Evolutionary conservation across 2,797 vertebrate genomes (phyloP), one percentile per base, ranked within the genome.

Genomic region (Melopsittacus undulatus): DNA sequence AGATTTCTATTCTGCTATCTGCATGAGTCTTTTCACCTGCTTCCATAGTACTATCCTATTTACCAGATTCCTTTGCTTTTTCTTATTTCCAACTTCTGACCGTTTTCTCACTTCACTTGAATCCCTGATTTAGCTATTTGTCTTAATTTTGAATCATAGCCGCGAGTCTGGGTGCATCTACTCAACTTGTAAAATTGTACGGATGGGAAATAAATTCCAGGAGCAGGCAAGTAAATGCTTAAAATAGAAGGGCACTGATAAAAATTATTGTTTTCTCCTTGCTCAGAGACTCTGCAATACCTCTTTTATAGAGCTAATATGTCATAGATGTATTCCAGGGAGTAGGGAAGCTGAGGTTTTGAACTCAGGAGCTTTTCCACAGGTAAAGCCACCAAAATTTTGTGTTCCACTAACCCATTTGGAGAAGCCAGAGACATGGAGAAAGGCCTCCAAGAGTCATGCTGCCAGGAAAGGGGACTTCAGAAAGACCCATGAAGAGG

Each of bases 381-480:
- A 89, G 87, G 72, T 94, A 89, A 96, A 95, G 45, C 38, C 88
- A 92, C 76, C 89, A 94, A 93, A 96, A 93, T 91, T 89, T 90
- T 93, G 82, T 94, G 89, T 87, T 96, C 87, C 43, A 74, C 89
- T 97, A 92, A 94, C 17, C 76, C 79, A 61, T 89, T 91, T 94
- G 76, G 79, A 95, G 84, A 94, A 94, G 38, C n/a, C 24, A 80
- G 78, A 96, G 84, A 94, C 89, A 89, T 11, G 42, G 95, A 96
- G 66, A 93, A 94, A 93, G 72, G 72, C 92, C 82, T 96, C 86
- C 93, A 91, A 91, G 94, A 88, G 74, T 93, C 72, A 89, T 38
- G 48, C 78, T 93, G 75, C 89, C 91, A 95, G 89, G 90, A 95
- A 94, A 48, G 87, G 84, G 51, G 75, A 89, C 91, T 84, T 87